Conservation (phyloP, 1,140 invertebrate genomes). For the Scaptomyza graminum region DNA sequence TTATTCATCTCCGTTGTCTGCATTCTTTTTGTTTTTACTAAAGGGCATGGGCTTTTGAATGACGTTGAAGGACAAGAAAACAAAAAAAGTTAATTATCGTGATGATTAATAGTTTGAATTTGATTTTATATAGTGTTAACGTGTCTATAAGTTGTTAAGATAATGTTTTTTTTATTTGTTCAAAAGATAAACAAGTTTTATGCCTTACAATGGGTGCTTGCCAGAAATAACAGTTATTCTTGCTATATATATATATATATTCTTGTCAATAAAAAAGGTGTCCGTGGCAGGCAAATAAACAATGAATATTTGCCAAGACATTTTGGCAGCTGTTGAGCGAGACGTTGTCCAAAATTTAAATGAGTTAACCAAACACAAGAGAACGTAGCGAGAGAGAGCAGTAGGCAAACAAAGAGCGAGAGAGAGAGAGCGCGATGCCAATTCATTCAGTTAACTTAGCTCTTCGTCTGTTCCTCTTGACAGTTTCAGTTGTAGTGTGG, state of each 20-base stretch:
- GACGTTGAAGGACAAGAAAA: conserved; percentile 45
- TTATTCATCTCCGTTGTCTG: conserved; percentile 7
- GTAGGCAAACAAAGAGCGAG: not conserved
- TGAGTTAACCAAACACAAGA: conserved; percentile 32
- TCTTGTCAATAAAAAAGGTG: conserved; percentile 18
- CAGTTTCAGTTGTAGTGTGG: conserved; percentile 10
- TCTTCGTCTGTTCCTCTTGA: not conserved
- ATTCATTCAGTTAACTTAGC: not conserved
- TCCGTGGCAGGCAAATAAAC: conserved; percentile 47
- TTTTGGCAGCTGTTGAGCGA: conserved; percentile 40
- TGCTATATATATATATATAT: conserved; percentile 23
- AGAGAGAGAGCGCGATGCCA: not conserved
- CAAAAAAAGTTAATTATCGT: not conserved
- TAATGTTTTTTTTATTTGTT: not conserved
- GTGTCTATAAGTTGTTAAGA: not conserved
- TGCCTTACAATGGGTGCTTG: not conserved
- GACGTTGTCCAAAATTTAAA: conserved; percentile 48
- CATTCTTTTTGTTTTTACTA: conserved; percentile 5
- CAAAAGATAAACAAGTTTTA: not conserved
- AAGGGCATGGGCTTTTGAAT: conserved; percentile 15
- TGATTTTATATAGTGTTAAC: conserved; percentile 17
- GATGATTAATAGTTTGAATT: conserved; percentile 15
- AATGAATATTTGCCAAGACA: conserved; percentile 49
- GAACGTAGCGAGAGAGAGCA: not conserved
- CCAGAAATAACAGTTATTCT: conserved; percentile 49